Conservation (phyloP, 2,888 invertebrate genomes). For the Ferdinandea cuprea region DNA sequence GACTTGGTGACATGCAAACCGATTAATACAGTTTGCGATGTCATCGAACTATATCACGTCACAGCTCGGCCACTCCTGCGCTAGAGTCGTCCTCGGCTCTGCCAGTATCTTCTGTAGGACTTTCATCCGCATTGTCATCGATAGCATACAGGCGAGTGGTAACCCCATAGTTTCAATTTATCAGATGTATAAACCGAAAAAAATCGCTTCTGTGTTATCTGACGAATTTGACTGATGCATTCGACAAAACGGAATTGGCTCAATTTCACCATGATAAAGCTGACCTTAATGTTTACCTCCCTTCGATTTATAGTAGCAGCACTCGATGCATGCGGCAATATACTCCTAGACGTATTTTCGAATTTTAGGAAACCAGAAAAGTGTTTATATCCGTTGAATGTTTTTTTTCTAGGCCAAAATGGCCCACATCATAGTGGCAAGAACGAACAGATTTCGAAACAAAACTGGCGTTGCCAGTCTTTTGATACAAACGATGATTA, state of each 20-base stretch:
- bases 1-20: too few relatives aligned
- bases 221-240: too few relatives aligned
- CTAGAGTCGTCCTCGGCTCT: slow-evolving; percentile 29
- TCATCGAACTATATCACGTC: too few relatives aligned
- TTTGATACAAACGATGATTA: slow-evolving; percentile 54
- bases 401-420: slow-evolving; percentile 73
- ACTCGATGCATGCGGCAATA: slow-evolving; percentile 50
- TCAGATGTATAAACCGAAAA: slow-evolving; percentile 56
- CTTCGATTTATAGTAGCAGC: slow-evolving; percentile 15
- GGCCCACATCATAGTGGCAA: slow-evolving; percentile 68
- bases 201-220: slow-evolving; percentile 29
- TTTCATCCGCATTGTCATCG: neutral
- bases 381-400: slow-evolving; percentile 38
- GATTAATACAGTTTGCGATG: too few relatives aligned
- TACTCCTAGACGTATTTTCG: slow-evolving; percentile 19
- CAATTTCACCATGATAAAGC: slow-evolving; percentile 28
- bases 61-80: slow-evolving; percentile 38
- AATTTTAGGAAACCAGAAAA: slow-evolving; percentile 72
- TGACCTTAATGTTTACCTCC: slow-evolving; percentile 14
- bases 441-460: slow-evolving; percentile 56
- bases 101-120: neutral
- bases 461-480: slow-evolving; percentile 19
- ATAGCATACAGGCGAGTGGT: slow-evolving; percentile 4
- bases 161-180: slow-evolving; percentile 67
- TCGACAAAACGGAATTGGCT: slow-evolving; percentile 61